Base-by-base conservation (phyloP, 2,888 invertebrate genomes). In the Nysson spinosus region DNA sequence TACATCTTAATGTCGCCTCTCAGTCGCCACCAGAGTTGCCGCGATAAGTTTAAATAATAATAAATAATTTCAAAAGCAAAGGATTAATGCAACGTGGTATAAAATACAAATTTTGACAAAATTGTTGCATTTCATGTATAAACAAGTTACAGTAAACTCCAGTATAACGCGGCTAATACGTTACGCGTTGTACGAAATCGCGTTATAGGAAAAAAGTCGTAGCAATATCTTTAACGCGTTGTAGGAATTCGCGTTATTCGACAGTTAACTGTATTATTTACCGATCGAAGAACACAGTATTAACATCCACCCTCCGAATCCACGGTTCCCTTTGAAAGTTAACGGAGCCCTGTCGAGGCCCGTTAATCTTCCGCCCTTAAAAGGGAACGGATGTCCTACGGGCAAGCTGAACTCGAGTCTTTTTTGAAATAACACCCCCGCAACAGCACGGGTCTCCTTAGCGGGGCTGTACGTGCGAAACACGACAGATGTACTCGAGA, bases 391-490 rank as follows among this genome's bases (percentile, higher is more conserved):
- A 49, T 26, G 24, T 44, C 30, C 24, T 16, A 3, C 6, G 16
- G 47, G 37, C n/a, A n/a, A 47, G 28, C 64, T 60, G 44, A 55
- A 47, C 56, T 46, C 66, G 49, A 71, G 54, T 54, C 54, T 63
- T 63, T 51, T 40, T 66, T 16, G 9, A 17, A 28, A 28, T 12
- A 12, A 61, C 76, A 57, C 76, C 69, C 76, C 71, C 76, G 76
- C 75, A 35, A 47, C 26, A n/a, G n/a, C n/a, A n/a, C n/a, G n/a
- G n/a, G n/a, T n/a, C n/a, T 22, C 17, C 49, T 50, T 20, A 28
- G 54, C 74, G 57, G 60, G 32, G 58, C 56, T 60, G 7, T 46
- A 67, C 79, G 80, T 82, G 82, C 78, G 82, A 82, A 77, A 56
- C 58, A 20, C 52, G 78, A 72, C 82, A 82, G 82, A 82, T 81